Evolutionary conservation across 2,113 vertebrate species (phyloP).

Genomic region (Mungos mungo): DNA sequence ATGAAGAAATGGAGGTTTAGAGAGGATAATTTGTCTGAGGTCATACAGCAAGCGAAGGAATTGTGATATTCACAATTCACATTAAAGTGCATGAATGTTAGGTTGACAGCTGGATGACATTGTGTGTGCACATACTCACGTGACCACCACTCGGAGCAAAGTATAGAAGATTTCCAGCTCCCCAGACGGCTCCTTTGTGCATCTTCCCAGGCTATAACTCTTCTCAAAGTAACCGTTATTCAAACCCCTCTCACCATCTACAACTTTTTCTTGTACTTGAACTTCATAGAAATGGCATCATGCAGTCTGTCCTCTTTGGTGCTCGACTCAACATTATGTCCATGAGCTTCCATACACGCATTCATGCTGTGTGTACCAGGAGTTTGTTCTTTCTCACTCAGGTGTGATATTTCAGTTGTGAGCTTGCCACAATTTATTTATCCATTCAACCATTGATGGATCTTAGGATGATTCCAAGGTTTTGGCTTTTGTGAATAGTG

Average conservation of each 20-base stretch:
- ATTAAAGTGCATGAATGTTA: background rate
- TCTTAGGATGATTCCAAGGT: background rate
- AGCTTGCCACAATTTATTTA: background rate
- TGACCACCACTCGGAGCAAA: background rate
- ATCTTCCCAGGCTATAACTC: background rate
- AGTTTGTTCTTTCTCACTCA: background rate
- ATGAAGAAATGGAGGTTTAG: background rate
- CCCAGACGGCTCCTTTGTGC: background rate
- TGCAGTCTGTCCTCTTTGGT: background rate
- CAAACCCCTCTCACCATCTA: background rate
- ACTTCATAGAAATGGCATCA: background rate
- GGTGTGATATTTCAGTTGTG: background rate
- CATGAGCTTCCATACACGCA: background rate
- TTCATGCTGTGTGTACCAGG: rapidly evolving
- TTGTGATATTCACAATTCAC: background rate
- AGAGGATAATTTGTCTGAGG: background rate
- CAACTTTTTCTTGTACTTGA: background rate
- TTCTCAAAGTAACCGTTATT: background rate
- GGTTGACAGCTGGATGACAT: background rate
- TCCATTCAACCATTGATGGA: background rate
- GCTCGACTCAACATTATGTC: background rate
- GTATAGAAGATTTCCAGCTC: background rate
- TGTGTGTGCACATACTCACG: background rate
- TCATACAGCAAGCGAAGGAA: background rate
- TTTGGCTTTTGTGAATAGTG: constrained; percentile 10